Conservation (phyloP, 2,797 vertebrate species). For the Chelon auratus region DNA sequence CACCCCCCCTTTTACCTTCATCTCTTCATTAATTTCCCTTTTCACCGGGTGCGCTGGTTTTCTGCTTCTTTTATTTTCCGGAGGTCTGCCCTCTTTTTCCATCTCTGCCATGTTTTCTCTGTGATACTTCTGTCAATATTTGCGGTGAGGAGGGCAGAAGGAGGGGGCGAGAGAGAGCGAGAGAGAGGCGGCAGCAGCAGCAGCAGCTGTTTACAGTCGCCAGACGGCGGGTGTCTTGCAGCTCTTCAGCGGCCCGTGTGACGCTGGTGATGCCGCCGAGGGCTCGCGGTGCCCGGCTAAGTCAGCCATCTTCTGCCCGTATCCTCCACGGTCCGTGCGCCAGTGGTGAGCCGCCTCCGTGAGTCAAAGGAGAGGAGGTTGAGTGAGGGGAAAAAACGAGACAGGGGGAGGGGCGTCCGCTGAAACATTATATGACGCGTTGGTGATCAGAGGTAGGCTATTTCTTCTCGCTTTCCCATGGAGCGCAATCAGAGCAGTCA, state of each 20-base stretch:
- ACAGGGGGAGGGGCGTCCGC: conserved; percentile 91
- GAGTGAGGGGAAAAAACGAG: conserved; percentile 82
- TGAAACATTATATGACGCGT: conserved; percentile 90
- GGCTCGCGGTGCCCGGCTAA: conserved; percentile 86
- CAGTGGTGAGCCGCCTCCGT: conserved; percentile 89
- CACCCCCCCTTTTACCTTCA: conserved; percentile 89
- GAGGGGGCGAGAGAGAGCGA: conserved; percentile 57
- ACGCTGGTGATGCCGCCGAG: conserved; percentile 82
- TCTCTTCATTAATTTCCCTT: conserved; percentile 98
- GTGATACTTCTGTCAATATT: conserved; percentile 94
- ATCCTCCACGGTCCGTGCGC: conserved; percentile 86
- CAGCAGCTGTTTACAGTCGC: conserved; percentile 79
- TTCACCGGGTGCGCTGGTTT: conserved; percentile 99
- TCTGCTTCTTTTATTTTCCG: conserved; percentile 98
- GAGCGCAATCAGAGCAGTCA: conserved; percentile 74
- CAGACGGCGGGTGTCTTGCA: conserved; percentile 78
- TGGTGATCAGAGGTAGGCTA: conserved; percentile 83
- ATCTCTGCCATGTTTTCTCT: conserved; percentile 98
- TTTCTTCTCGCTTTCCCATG: conserved; percentile 83
- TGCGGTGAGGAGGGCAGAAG: conserved; percentile 75
- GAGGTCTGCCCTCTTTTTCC: conserved; percentile 99
- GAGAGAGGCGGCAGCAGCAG: conserved; percentile 15
- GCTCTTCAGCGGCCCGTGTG: conserved; percentile 78
- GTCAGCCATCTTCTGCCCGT: conserved; percentile 95
- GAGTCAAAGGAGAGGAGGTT: conserved; percentile 88